phyloP scores from a whole-genome alignment of 2,113 vertebrate genomes.

The Phalacrocorax pelagicus region DNA sequence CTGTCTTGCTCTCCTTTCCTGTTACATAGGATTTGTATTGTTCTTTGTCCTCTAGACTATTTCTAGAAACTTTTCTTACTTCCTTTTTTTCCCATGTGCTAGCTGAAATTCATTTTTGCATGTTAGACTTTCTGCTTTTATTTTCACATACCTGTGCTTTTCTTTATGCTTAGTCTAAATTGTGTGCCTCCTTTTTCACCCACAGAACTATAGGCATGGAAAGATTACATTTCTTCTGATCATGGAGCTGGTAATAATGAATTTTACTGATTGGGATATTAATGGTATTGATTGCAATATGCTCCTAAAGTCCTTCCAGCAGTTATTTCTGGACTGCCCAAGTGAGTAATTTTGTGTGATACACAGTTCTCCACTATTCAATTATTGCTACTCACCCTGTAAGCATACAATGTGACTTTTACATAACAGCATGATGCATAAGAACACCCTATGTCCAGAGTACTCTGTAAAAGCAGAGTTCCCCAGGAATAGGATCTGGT shows the following conservation, averaged over 20 bases:
- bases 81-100: not conserved
- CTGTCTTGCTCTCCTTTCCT: not conserved
- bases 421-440: not conserved
- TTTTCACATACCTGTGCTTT: not conserved
- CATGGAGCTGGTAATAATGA: not conserved
- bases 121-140: not conserved
- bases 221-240: not conserved
- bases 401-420: not conserved
- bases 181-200: not conserved
- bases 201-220: not conserved
- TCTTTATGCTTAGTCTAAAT: not conserved
- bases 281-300: not conserved
- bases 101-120: not conserved
- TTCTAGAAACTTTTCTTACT: not conserved
- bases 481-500: not conserved
- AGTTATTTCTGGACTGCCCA: not conserved
- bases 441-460: not conserved
- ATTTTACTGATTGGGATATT: not conserved
- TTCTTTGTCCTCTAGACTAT: not conserved
- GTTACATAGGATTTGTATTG: not conserved
- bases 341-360: not conserved
- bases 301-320: not conserved
- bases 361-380: not conserved
- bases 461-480: not conserved
- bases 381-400: not conserved